Percentiles rank a stretch among this genome's conserved stretches.
Conservation (phyloP, 1,140 invertebrate genomes). For the Pentalonia nigronervosa region DNA sequence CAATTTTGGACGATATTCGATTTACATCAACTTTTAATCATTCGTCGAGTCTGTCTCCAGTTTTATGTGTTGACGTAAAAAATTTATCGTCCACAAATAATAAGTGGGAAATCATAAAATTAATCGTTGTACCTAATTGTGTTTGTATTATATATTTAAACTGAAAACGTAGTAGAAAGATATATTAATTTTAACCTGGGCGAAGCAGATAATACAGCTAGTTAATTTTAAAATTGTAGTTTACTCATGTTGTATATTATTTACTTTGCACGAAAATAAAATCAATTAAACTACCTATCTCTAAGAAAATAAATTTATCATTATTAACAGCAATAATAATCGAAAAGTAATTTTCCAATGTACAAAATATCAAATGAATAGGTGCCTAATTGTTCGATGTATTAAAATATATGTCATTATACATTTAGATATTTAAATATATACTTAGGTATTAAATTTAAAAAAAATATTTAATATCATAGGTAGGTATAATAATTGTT, state of each 20-base stretch:
- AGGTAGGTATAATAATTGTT: not conserved
- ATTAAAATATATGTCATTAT: not conserved
- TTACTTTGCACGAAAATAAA: not conserved
- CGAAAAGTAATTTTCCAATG: not conserved
- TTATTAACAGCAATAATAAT: not conserved
- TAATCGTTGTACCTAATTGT: too few relatives aligned
- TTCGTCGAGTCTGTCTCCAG: too few relatives aligned
- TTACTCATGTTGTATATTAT: not conserved
- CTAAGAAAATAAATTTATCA: not conserved
- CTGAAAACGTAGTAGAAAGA: too few relatives aligned
- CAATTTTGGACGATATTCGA: too few relatives aligned
- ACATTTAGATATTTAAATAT: not conserved
- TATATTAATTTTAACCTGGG: too few relatives aligned
- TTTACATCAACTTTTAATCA: too few relatives aligned
- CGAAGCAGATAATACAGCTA: too few relatives aligned
- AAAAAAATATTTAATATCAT: not conserved
- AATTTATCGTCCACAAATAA: too few relatives aligned
- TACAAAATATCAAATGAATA: not conserved
- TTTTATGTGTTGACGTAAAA: too few relatives aligned
- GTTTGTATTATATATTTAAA: too few relatives aligned
- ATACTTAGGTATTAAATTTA: not conserved
- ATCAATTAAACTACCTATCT: not conserved
- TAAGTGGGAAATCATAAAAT: too few relatives aligned
- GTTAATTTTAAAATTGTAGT: not conserved
- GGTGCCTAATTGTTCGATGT: not conserved